Evolutionary conservation across 2,797 vertebrate genomes (phyloP).

Genomic region (Sciurus carolinensis): DNA sequence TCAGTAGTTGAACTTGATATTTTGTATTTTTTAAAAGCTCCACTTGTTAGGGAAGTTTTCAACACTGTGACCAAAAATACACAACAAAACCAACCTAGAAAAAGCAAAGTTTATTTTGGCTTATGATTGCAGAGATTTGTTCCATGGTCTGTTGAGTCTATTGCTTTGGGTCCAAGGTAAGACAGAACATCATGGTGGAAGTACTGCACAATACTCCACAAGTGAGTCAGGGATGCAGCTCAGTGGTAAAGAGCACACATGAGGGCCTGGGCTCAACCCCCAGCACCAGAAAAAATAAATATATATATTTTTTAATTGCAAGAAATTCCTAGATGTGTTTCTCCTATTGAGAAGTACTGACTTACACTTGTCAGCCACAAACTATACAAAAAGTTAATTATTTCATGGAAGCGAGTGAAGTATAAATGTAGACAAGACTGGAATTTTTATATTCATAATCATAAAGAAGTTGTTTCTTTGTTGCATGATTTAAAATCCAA

Average conservation of each 20-base stretch:
- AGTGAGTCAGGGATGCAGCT: not conserved
- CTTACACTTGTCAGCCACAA: not conserved
- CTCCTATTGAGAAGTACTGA: not conserved
- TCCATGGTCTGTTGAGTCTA: too few species aligned
- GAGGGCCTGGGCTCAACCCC: too few species aligned
- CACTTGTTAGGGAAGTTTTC: not conserved
- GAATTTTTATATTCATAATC: not conserved
- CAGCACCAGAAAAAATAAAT: too few species aligned
- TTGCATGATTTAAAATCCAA: not conserved
- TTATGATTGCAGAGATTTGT: too few species aligned
- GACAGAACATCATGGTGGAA: too few species aligned
- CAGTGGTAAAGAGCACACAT: too few species aligned
- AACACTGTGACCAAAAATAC: too few species aligned
- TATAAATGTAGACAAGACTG: conserved; percentile 7
- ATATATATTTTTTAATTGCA: not conserved
- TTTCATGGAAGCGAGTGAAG: not conserved
- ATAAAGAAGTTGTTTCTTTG: not conserved
- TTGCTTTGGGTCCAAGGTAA: too few species aligned
- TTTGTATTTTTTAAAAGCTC: not conserved
- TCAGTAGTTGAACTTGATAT: not conserved
- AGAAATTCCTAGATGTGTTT: not conserved
- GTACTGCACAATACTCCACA: not conserved
- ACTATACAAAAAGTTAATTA: not conserved
- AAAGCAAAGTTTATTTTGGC: too few species aligned
- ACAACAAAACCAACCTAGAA: too few species aligned